These are phyloP conservation scores for Chymomyza caudatula DNA, from an alignment of 2,888 invertebrate species.

Conservation along the genomic window DNA sequence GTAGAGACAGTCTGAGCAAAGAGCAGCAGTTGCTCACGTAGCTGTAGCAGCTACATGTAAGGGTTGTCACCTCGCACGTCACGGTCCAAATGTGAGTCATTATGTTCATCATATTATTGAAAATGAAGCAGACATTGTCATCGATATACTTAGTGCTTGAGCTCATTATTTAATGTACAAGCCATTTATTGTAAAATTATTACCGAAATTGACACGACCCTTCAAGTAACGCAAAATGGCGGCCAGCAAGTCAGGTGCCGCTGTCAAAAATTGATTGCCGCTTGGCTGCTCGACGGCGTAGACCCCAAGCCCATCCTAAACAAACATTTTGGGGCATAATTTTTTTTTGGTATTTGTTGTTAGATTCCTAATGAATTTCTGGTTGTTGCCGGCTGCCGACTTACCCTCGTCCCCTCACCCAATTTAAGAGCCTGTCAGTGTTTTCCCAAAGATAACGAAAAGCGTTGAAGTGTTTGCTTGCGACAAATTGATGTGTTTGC, in stretches of 20 bases:
- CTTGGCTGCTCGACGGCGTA: neutral
- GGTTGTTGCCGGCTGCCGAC: neutral
- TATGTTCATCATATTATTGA: conserved; percentile 52
- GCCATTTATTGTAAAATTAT: conserved; percentile 67
- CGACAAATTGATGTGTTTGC: conserved; percentile 71
- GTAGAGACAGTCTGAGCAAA: conserved; percentile 31
- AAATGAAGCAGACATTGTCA: conserved; percentile 49
- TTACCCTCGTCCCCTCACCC: neutral
- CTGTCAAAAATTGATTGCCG: conserved; percentile 39
- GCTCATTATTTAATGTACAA: conserved; percentile 39
- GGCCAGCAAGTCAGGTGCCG: neutral
- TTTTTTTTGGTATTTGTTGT: conserved; percentile 56
- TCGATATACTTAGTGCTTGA: conserved; percentile 40
- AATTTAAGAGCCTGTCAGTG: conserved; percentile 47
- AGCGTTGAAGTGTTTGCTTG: conserved; percentile 67
- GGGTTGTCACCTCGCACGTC: conserved; percentile 14
- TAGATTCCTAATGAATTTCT: conserved; percentile 65
- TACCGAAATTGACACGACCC: conserved; percentile 18
- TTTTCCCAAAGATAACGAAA: conserved; percentile 63
- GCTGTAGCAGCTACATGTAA: conserved; percentile 33
- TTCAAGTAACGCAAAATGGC: neutral
- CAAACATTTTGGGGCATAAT: conserved; percentile 47
- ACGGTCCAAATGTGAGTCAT: conserved; percentile 5
- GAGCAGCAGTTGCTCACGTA: conserved; percentile 20
- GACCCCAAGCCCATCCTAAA: conserved; percentile 39